Conservation (phyloP, 2,888 invertebrate genomes). For the Machimus rusticus region DNA sequence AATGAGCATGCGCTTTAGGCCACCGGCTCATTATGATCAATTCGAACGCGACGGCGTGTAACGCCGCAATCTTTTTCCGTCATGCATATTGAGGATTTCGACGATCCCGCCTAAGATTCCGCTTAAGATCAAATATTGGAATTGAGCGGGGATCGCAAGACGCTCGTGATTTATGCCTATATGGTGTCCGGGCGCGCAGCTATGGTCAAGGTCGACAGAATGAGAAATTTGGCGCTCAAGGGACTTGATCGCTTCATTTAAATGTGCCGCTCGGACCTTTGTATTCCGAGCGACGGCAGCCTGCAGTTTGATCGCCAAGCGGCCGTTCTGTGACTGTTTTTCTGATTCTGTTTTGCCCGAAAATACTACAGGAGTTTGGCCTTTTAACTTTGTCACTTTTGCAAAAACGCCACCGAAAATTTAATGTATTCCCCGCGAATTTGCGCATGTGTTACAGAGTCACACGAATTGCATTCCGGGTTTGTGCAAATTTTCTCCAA, state of each 20-base stretch:
- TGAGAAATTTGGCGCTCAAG: background rate
- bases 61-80: background rate
- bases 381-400: background rate
- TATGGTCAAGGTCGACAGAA: background rate
- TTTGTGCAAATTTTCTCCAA: conserved; percentile 47
- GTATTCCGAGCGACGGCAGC: background rate
- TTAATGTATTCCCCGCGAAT: conserved; percentile 2
- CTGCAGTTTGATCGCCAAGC: background rate
- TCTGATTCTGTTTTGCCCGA: background rate
- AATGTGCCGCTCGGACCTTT: background rate
- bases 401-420: background rate
- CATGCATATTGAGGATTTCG: background rate
- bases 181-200: background rate
- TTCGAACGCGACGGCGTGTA: conserved; percentile 22
- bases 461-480: conserved; percentile 47
- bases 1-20: conserved; percentile 52
- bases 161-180: conserved; percentile 28
- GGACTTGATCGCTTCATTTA: background rate
- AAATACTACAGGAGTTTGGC: background rate
- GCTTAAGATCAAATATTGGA: background rate
- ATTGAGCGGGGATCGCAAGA: background rate
- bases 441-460: conserved; percentile 44
- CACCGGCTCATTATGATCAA: conserved; percentile 52
- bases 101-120: background rate
- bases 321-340: background rate